Evolutionary conservation across 2,888 invertebrate genomes (phyloP), one percentile per base, ranked within the genome.

Genomic region (Seira sanloemensis): DNA sequence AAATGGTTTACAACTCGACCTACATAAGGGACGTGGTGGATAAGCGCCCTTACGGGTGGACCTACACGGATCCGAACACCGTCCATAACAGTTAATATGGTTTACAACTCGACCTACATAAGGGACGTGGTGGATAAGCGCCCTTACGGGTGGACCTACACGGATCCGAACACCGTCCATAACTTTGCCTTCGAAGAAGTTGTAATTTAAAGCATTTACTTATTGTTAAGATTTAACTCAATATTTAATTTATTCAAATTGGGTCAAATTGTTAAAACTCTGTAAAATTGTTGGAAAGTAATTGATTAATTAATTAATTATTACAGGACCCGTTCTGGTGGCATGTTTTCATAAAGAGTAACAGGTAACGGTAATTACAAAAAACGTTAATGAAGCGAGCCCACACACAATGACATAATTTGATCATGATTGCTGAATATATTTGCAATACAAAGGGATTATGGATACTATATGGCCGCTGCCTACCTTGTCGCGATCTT

Each of bases 401-500:
- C n/a, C n/a, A n/a, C n/a, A n/a, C n/a, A n/a, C n/a, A n/a, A n/a
- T n/a, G n/a, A n/a, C n/a, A n/a, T n/a, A n/a, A n/a, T n/a, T n/a
- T n/a, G n/a, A n/a, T n/a, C n/a, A n/a, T n/a, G n/a, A n/a, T n/a
- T n/a, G n/a, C n/a, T n/a, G n/a, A n/a, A n/a, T n/a, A n/a, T n/a
- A n/a, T n/a, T n/a, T n/a, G n/a, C n/a, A n/a, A n/a, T n/a, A n/a
- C n/a, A n/a, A n/a, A n/a, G n/a, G n/a, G n/a, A n/a, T n/a, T n/a
- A n/a, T n/a, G n/a, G n/a, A n/a, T n/a, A n/a, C n/a, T n/a, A n/a
- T 85, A 91, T 91, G 80, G 92, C 91, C 76, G 91, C 91, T n/a
- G 90, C 90, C 37, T 93, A 93, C 90, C 91, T 93, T 85, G 88
- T 92, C 19, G 88, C 91, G 2, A 92, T 93, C 19, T 93, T 93